Base-by-base conservation (phyloP, 2,797 vertebrate species). In the Myotis vivesi region DNA sequence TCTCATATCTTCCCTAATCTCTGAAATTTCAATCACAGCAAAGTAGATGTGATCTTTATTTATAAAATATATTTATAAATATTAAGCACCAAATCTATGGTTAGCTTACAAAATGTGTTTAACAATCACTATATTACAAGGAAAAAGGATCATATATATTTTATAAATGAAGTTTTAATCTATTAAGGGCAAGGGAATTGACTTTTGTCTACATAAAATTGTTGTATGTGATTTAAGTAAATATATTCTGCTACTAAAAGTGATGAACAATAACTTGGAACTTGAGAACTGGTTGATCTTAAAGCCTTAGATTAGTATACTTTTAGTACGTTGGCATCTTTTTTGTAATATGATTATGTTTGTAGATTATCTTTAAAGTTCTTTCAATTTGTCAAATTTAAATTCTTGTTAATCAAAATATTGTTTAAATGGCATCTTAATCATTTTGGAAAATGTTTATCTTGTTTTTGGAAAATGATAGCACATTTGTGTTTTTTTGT, bases 371-470 rank as follows among this genome's bases (percentile, higher is more conserved):
- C 51, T 95, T 30, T 87, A 76, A 89, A 89, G 33, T 84, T 38
- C 75, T 91, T 82, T 87, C 36, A 87, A 36, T 41, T 89, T 83
- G 19, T 80, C 59, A 82, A 87, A 64, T 92, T 93, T 91, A 30
- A 28, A 55, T 95, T 95, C 44, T 94, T 95, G 28, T 94, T 86
- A 84, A 68, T 57, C 41, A 92, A 87, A 87, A 68, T 95, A 80
- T 64, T 91, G 12, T 80, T 92, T 85, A 95, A 89, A 82, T 85
- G 57, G 73, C 17, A 33, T 75, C 19, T 75, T 96, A 93, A 88
- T 94, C 12, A 88, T 83, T 95, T 95, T 87, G 25, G 71, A 73
- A 92, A 92, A 83, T 73, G 23, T 87, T 92, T 94, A 81, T 75
- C 6, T 76, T 96, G 41, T 12, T 93, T 95, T 90, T 92, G 3